phyloP scores from a whole-genome alignment of 2,888 invertebrate genomes.

The Lasioglossum leucozonium region DNA sequence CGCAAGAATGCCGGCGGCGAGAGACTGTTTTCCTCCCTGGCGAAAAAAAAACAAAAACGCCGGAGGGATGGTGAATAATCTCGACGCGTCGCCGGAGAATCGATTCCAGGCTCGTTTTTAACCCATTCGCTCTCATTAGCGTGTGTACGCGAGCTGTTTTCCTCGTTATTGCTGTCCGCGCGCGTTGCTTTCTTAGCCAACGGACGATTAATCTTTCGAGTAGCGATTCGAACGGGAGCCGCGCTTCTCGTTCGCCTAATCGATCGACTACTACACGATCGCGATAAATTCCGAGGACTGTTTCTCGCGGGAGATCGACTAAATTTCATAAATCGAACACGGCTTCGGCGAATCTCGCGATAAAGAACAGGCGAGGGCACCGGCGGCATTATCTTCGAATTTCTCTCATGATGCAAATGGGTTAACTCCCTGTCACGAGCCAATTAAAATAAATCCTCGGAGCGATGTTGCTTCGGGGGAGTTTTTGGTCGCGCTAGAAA shows the following conservation, averaged over 20 bases:
- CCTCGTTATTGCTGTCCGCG: neutral
- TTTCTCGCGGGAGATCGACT: neutral
- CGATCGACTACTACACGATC: neutral
- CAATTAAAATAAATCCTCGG: slow-evolving; percentile 48
- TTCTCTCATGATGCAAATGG: neutral
- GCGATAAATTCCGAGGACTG: too few species aligned
- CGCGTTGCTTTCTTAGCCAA: too few species aligned
- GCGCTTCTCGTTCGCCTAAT: neutral
- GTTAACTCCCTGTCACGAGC: neutral
- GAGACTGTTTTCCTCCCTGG: neutral
- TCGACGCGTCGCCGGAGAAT: neutral
- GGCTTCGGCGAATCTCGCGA: neutral
- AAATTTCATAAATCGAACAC: neutral
- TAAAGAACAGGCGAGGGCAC: neutral
- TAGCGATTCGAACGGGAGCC: neutral
- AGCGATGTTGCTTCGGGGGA: slow-evolving; percentile 22
- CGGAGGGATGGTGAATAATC: neutral
- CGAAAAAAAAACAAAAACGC: neutral
- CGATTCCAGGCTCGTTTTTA: neutral
- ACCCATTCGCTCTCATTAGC: neutral
- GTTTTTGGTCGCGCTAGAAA: slow-evolving; percentile 38
- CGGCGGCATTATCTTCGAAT: neutral
- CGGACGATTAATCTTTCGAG: neutral
- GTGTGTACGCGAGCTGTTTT: neutral
- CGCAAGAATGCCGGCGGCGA: slow-evolving; percentile 7